These are phyloP conservation scores for Volucella inanis DNA, from an alignment of 2,888 invertebrate genomes.

Conservation along the genomic window DNA sequence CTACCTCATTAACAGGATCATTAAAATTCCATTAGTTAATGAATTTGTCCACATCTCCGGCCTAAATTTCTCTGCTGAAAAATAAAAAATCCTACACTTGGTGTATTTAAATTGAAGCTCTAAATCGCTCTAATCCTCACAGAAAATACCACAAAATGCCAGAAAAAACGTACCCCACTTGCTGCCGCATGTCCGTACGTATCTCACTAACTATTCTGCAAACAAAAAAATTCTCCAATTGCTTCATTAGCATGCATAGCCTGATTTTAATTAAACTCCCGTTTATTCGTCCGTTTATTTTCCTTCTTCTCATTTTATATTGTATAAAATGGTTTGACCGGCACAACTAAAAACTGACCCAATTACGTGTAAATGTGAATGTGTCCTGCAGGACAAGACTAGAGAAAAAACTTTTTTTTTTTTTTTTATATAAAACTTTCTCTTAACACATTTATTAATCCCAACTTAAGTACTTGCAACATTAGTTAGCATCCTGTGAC, in stretches of 20 bases:
- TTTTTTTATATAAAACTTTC: background rate
- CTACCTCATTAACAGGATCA: too few relatives aligned
- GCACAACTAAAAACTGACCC: constrained; percentile 32
- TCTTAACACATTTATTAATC: constrained; percentile 45
- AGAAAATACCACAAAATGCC: too few relatives aligned
- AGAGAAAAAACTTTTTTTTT: background rate
- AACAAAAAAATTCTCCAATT: constrained; percentile 4
- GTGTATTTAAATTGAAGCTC: too few relatives aligned
- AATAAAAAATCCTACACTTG: too few relatives aligned
- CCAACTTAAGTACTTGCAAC: constrained; percentile 59
- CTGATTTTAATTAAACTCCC: constrained; percentile 45
- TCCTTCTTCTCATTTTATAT: constrained; percentile 10
- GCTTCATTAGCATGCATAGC: constrained; percentile 46
- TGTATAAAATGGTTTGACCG: background rate
- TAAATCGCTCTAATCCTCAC: too few relatives aligned
- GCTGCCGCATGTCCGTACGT: too few relatives aligned
- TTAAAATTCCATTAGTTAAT: too few relatives aligned
- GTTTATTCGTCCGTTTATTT: too few relatives aligned
- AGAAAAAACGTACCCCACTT: too few relatives aligned
- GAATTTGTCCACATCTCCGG: too few relatives aligned
- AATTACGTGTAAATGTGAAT: constrained; percentile 16
- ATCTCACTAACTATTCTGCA: background rate
- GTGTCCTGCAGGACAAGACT: background rate
- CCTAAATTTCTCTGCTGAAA: too few relatives aligned
- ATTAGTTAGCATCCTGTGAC: constrained; percentile 40